phyloP scores from a whole-genome alignment of 2,888 invertebrate genomes.

The Torymus auratus region DNA sequence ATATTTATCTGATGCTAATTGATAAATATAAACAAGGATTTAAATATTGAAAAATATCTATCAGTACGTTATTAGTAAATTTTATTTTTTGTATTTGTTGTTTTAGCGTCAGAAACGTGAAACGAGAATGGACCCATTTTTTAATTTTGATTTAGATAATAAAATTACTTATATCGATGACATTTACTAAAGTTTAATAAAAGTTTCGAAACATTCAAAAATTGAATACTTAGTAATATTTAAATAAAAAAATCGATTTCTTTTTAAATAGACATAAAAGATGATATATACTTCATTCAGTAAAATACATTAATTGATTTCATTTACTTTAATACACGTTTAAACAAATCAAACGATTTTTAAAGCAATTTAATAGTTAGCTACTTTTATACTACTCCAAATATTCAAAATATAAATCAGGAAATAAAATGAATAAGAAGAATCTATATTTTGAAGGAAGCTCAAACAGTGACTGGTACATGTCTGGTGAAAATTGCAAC shows the following conservation, averaged over 20 bases:
- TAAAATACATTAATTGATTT: too few species aligned
- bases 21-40: too few species aligned
- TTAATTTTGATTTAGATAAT: constrained; percentile 32
- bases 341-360: too few species aligned
- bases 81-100: constrained; percentile 23
- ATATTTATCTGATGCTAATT: background rate
- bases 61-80: constrained; percentile 8
- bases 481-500: constrained; percentile 48
- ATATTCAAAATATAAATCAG: background rate
- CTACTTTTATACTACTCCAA: background rate
- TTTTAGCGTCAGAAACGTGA: constrained; percentile 55
- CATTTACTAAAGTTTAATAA: background rate
- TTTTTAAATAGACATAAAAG: too few species aligned
- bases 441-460: constrained; percentile 45
- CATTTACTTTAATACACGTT: too few species aligned
- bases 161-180: constrained; percentile 4
- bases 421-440: constrained; percentile 26
- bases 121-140: constrained; percentile 45
- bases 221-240: too few species aligned
- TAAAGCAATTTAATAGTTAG: background rate
- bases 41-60: too few species aligned
- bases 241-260: too few species aligned
- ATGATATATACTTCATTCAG: too few species aligned
- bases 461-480: constrained; percentile 43
- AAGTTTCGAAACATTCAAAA: too few species aligned